A percentile compares a stretch with the other conserved stretches of the same genome.
These are phyloP conservation scores for Stomatorhinus ivindoensis DNA, from an alignment of 2,113 vertebrate genomes.

Conservation along the genomic window DNA sequence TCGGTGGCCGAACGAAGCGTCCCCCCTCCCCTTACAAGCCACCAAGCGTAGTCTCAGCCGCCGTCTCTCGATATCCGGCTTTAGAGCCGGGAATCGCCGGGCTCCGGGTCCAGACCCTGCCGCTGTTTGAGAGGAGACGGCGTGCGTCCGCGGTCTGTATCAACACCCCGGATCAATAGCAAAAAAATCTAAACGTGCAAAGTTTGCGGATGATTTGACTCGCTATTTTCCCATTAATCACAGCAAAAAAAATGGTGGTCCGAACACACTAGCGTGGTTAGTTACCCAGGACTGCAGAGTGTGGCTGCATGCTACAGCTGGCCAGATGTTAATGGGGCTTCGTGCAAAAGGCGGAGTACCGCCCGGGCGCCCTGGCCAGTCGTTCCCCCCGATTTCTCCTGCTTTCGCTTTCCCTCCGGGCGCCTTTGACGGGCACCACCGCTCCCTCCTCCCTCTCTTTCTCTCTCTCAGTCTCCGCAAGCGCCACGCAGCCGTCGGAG, in stretches of 20 bases:
- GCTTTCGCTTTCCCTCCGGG: not conserved
- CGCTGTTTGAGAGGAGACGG: not conserved
- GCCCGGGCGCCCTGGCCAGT: not conserved
- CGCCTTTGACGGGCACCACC: not conserved
- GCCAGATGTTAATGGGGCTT: not conserved
- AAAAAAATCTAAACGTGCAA: not conserved
- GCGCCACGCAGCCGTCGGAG: not conserved
- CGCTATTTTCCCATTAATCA: not conserved
- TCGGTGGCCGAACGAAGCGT: slow-evolving; percentile 18
- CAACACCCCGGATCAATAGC: not conserved
- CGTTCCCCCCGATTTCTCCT: not conserved
- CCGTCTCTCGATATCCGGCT: not conserved
- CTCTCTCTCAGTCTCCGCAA: not conserved
- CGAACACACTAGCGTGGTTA: not conserved
- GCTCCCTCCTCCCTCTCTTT: not conserved
- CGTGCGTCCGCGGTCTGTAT: not conserved
- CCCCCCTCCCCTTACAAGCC: not conserved
- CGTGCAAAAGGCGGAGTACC: not conserved
- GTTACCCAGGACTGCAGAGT: not conserved
- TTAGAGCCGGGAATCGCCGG: not conserved
- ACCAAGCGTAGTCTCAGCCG: not conserved
- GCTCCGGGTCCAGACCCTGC: not conserved
- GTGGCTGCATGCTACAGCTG: not conserved
- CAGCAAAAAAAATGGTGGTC: not conserved
- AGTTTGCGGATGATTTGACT: not conserved